A percentile compares a stretch with the other conserved stretches of the same genome.
phyloP scores from a whole-genome alignment of 2,113 vertebrate species.

The Cheilinus undulatus region DNA sequence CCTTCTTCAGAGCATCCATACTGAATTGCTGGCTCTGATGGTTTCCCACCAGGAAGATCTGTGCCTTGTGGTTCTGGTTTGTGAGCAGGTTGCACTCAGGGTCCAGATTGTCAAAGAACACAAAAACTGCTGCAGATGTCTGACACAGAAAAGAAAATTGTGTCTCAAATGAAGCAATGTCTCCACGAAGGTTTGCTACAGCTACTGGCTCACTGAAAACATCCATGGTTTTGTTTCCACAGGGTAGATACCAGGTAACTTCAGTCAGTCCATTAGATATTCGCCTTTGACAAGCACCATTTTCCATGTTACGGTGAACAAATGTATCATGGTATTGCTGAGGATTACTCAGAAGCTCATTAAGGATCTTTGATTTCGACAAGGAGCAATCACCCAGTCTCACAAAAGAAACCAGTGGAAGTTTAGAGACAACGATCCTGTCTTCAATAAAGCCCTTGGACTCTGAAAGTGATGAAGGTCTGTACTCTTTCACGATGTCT shows the following conservation, averaged over 20 bases:
- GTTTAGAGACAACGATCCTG: conserved; percentile 65
- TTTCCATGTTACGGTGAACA: conserved; percentile 74
- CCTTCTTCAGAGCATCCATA: not conserved
- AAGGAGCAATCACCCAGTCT: conserved; percentile 80
- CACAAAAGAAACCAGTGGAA: conserved; percentile 84
- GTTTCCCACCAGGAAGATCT: conserved; percentile 71
- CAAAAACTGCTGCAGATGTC: conserved; percentile 83
- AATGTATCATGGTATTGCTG: conserved; percentile 79
- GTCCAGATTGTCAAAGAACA: conserved; percentile 77
- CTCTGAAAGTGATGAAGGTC: conserved; percentile 57
- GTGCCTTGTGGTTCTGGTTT: conserved; percentile 45
- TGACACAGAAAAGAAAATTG: conserved; percentile 83
- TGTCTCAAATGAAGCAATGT: conserved; percentile 71
- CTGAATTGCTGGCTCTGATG: conserved; percentile 25
- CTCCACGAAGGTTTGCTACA: conserved; percentile 81
- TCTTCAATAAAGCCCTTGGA: conserved; percentile 64
- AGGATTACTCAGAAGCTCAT: conserved; percentile 77
- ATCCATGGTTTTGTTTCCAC: conserved; percentile 67
- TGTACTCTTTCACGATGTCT: conserved; percentile 76
- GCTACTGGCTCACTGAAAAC: conserved; percentile 80
- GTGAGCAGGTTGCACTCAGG: conserved; percentile 66
- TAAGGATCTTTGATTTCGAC: conserved; percentile 86
- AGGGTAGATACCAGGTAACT: conserved; percentile 84
- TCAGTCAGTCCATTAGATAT: conserved; percentile 85
- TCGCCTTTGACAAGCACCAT: conserved; percentile 66